A percentile compares a stretch with the other conserved stretches of the same genome.
Conservation (phyloP, 2,797 vertebrate species). For the Clarias platycephalus region DNA sequence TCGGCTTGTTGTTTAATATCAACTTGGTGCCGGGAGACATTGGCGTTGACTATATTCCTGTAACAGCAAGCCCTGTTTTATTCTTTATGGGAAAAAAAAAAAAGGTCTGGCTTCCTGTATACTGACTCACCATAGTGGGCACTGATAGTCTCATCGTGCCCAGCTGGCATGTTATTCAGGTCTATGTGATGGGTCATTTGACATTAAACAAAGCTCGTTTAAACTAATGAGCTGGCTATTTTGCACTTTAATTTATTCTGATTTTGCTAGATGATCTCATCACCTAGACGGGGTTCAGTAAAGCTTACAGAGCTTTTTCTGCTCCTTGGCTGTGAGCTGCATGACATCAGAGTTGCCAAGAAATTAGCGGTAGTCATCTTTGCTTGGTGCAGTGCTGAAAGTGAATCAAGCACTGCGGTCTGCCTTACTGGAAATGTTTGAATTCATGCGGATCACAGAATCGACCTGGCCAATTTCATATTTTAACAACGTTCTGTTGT, state of each 20-base stretch:
- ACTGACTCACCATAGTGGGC: slow-evolving; percentile 41
- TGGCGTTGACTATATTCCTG: not conserved
- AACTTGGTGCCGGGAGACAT: not conserved
- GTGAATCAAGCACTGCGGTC: not conserved
- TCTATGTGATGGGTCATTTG: slow-evolving; percentile 55
- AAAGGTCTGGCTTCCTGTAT: slow-evolving; percentile 7
- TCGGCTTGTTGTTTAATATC: not conserved
- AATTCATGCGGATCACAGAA: not conserved
- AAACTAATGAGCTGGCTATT: slow-evolving; percentile 47
- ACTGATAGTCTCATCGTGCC: slow-evolving; percentile 32
- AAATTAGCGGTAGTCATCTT: slow-evolving; percentile 22
- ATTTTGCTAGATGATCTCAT: slow-evolving; percentile 44
- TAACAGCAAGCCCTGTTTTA: not conserved
- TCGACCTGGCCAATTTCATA: not conserved
- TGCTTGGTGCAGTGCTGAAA: not conserved
- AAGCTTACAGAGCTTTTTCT: slow-evolving; percentile 20
- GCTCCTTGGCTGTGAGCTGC: not conserved
- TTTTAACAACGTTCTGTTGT: not conserved
- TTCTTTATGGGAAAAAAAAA: not conserved
- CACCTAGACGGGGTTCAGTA: slow-evolving; percentile 47
- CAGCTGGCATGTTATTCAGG: slow-evolving; percentile 53
- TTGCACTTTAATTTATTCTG: slow-evolving; percentile 45
- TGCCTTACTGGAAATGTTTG: not conserved
- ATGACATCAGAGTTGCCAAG: slow-evolving; percentile 34
- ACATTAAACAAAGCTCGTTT: slow-evolving; percentile 40